Percentiles rank a stretch among this genome's conserved stretches.
Conservation (phyloP, 2,113 vertebrate genomes). For the Phalacrocorax pelagicus region DNA sequence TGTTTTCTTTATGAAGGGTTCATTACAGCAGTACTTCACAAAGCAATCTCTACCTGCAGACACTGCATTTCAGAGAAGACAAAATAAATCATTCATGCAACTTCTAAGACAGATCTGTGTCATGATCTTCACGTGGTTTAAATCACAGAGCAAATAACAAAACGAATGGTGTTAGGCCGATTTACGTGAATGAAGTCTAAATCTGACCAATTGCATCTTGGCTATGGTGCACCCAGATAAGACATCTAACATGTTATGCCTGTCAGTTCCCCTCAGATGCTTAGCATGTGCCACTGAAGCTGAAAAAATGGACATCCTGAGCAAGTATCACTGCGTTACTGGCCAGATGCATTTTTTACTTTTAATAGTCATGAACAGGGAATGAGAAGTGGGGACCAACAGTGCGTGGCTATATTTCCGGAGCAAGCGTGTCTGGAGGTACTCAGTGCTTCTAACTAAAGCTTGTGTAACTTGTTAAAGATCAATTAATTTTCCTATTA, state of each 20-base stretch:
- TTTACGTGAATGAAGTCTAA: not conserved
- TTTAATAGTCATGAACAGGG: slow-evolving; percentile 5
- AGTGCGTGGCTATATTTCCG: slow-evolving; percentile 38
- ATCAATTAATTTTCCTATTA: not conserved
- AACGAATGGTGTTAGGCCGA: not conserved
- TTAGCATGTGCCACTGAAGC: slow-evolving; percentile 9
- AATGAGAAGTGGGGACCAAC: not conserved
- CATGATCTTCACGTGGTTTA: not conserved
- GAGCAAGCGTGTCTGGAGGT: not conserved
- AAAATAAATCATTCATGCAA: not conserved
- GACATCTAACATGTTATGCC: not conserved
- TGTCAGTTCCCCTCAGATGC: not conserved
- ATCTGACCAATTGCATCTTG: not conserved
- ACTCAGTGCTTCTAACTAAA: not conserved
- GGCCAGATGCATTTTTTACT: not conserved
- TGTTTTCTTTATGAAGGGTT: not conserved
- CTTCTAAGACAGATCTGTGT: not conserved
- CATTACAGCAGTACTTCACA: not conserved
- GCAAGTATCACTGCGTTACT: not conserved
- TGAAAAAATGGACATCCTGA: not conserved
- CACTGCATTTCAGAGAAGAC: not conserved
- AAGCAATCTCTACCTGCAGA: not conserved
- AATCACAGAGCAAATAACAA: not conserved
- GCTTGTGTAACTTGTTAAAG: not conserved
- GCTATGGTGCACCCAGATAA: not conserved